Evolutionary conservation across 2,797 vertebrate species (phyloP).

Genomic region (Avahi laniger): DNA sequence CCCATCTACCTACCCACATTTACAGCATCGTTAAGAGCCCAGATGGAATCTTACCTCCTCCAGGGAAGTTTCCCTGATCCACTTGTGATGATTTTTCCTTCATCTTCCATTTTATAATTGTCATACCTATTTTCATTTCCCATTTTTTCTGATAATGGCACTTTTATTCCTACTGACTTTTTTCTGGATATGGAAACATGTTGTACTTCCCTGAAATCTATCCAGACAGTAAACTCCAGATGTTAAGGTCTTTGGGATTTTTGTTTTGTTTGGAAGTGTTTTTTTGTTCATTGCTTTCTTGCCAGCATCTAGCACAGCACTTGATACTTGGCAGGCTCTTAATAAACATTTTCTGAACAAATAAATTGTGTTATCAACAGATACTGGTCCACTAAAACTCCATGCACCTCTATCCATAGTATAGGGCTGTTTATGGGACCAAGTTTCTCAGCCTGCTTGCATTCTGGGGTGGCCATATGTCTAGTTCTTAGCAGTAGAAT

Average conservation of each 20-base stretch:
- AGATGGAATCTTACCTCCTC: neutral
- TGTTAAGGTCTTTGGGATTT: neutral
- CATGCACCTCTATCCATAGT: neutral
- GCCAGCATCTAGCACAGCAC: neutral
- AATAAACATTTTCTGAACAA: constrained; percentile 24
- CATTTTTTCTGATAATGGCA: neutral
- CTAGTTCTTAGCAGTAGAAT: neutral
- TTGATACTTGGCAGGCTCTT: neutral
- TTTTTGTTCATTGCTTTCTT: neutral
- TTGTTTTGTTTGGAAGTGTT: neutral
- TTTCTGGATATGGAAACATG: neutral
- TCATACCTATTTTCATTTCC: neutral
- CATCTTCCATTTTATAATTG: neutral
- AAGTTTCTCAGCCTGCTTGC: rapidly evolving
- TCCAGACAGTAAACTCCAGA: neutral
- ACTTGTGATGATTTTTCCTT: neutral
- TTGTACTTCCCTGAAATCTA: neutral
- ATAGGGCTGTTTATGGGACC: neutral
- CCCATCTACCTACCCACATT: neutral
- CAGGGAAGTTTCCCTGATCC: neutral
- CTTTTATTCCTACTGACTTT: neutral
- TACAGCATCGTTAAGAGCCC: neutral
- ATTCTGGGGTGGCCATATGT: neutral
- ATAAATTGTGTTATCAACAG: neutral
- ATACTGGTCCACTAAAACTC: neutral